Conservation (phyloP, 2,888 invertebrate species). For the Lycocerus yunnanus region DNA sequence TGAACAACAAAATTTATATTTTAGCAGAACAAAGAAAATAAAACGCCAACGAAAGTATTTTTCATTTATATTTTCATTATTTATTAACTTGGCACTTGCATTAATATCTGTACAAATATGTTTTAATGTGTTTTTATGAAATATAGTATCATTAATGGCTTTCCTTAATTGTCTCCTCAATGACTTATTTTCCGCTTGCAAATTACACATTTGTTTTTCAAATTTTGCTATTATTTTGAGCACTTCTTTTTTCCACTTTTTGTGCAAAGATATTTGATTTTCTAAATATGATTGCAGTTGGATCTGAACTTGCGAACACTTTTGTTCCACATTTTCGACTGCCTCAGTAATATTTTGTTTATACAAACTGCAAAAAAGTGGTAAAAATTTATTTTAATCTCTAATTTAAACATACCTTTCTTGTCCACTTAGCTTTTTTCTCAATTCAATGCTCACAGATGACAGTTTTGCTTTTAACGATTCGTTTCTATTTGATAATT, state of each 20-base stretch:
- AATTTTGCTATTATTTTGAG: constrained; percentile 66
- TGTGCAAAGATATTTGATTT: constrained; percentile 64
- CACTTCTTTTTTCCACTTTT: constrained; percentile 68
- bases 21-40: not conserved
- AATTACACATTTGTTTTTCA: constrained; percentile 61
- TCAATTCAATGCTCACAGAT: constrained; percentile 44
- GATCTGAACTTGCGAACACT: constrained; percentile 49
- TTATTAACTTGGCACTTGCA: not conserved
- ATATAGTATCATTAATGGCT: constrained; percentile 39
- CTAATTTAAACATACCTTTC: not conserved
- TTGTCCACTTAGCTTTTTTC: constrained; percentile 27
- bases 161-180: constrained; percentile 53
- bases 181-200: constrained; percentile 55
- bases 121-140: constrained; percentile 40
- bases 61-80: not conserved
- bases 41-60: constrained; percentile 26
- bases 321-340: constrained; percentile 36
- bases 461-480: constrained; percentile 44
- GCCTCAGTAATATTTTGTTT: constrained; percentile 32
- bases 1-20: too few relatives aligned
- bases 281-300: constrained; percentile 64
- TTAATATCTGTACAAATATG: constrained; percentile 30
- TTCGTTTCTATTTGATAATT: constrained; percentile 42
- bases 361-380: constrained; percentile 18
- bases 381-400: constrained; percentile 10